Evolutionary conservation across 2,888 invertebrate genomes (phyloP).

Genomic region (Odiellus spinosus): DNA sequence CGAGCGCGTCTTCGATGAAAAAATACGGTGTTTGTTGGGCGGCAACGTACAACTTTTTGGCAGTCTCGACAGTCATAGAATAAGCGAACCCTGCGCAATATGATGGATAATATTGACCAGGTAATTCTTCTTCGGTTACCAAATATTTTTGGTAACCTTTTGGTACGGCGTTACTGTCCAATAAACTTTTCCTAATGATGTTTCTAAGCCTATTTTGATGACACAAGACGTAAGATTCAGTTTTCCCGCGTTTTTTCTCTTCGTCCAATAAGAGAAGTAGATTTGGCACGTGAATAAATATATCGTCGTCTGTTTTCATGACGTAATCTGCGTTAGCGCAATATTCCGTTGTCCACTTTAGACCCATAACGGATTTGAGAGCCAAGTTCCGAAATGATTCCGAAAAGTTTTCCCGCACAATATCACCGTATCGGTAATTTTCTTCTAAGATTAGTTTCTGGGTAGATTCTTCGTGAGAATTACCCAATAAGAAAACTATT

Average conservation of each 20-base stretch:
- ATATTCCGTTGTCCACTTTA: conserved; percentile 19
- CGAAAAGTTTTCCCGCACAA: conserved; percentile 20
- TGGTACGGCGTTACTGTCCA: conserved; percentile 3
- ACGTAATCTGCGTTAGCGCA: conserved; percentile 19
- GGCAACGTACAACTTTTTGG: conserved; percentile 16
- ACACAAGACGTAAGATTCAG: conserved; percentile 16
- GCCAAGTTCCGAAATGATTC: conserved; percentile 22
- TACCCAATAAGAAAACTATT: conserved; percentile 20
- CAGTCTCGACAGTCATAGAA: conserved; percentile 16
- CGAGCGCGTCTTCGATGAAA: conserved; percentile 23
- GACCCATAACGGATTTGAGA: conserved; percentile 20
- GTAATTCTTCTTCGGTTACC: conserved; percentile 16
- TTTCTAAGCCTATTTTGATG: conserved; percentile 17
- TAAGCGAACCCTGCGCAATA: conserved; percentile 23
- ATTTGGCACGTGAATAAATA: conserved; percentile 21
- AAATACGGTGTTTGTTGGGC: conserved; percentile 19
- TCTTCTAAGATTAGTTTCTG: conserved; percentile 14
- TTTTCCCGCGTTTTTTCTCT: conserved; percentile 3
- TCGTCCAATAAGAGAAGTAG: conserved; percentile 17
- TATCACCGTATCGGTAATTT: conserved; percentile 17
- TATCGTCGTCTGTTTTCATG: conserved; percentile 23
- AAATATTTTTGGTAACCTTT: conserved; percentile 16
- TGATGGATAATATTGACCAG: conserved; percentile 19
- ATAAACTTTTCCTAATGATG: conserved; percentile 14
- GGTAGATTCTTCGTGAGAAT: not conserved